These are phyloP conservation scores for Columba janthina DNA, from an alignment of 2,113 vertebrate genomes.

Conservation along the genomic window DNA sequence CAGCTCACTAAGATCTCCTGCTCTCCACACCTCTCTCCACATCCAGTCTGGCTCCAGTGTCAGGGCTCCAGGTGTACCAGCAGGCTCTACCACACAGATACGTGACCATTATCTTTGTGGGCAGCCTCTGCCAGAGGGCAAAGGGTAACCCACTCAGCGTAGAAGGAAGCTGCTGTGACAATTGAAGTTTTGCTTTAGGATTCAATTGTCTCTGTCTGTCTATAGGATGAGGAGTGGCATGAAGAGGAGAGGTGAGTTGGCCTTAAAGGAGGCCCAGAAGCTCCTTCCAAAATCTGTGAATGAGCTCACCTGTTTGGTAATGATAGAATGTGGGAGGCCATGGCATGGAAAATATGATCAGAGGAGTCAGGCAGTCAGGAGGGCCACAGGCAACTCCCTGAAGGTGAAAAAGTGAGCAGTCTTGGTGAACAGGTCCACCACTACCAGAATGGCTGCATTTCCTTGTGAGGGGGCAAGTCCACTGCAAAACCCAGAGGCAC, in stretches of 20 bases:
- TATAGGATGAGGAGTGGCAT: not conserved
- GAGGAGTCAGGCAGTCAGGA: not conserved
- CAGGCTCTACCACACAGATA: not conserved
- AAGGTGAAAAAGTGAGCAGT: not conserved
- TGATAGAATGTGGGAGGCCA: not conserved
- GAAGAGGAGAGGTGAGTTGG: not conserved
- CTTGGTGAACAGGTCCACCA: not conserved
- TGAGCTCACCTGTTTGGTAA: not conserved
- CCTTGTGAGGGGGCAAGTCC: not conserved
- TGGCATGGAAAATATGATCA: not conserved
- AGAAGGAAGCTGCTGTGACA: not conserved
- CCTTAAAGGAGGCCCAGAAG: not conserved
- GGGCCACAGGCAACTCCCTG: not conserved
- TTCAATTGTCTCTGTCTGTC: not conserved
- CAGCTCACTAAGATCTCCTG: not conserved
- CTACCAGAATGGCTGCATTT: not conserved
- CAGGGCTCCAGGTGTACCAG: not conserved
- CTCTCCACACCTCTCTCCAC: not conserved
- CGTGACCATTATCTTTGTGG: not conserved
- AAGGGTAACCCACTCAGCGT: not conserved
- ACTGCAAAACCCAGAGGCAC: not conserved
- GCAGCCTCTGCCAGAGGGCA: not conserved
- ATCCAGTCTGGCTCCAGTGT: not conserved
- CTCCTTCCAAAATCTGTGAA: not conserved
- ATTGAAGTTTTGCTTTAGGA: not conserved